phyloP scores from a whole-genome alignment of 2,113 vertebrate genomes.

The Thinocorus orbignyianus region DNA sequence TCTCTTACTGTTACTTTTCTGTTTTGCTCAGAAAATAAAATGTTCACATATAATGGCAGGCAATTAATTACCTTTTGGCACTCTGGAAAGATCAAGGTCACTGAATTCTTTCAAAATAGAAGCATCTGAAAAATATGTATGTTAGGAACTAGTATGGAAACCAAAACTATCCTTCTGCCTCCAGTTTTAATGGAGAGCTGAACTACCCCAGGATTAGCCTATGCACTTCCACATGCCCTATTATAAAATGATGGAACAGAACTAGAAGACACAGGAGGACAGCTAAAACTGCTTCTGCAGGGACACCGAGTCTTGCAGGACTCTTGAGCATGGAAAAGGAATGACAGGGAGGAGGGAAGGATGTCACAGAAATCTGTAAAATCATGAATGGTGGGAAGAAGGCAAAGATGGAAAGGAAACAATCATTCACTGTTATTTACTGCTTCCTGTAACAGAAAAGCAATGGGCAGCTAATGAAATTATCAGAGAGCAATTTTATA shows the following conservation, averaged over 20 bases:
- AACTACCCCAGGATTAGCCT: not conserved
- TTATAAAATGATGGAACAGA: not conserved
- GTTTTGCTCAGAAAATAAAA: not conserved
- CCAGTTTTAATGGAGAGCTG: not conserved
- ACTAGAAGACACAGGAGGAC: not conserved
- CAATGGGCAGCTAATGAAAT: constrained; percentile 33
- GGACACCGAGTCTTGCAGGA: not conserved
- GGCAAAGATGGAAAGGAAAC: not conserved
- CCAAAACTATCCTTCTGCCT: not conserved
- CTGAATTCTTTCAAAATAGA: not conserved
- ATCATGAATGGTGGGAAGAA: not conserved
- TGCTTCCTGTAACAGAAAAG: constrained; percentile 12
- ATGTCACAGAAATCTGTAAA: not conserved
- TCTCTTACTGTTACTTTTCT: not conserved
- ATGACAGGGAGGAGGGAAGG: not conserved
- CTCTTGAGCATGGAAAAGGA: not conserved
- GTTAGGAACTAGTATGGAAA: not conserved
- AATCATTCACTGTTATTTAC: not conserved
- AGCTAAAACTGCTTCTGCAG: not conserved
- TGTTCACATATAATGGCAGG: not conserved
- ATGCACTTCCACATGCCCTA: accelerated
- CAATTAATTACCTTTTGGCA: not conserved
- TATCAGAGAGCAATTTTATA: constrained; percentile 46
- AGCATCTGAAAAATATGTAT: not conserved
- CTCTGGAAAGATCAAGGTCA: not conserved